These are phyloP conservation scores for Nyctereutes procyonoides DNA, from an alignment of 2,113 vertebrate species.

Conservation along the genomic window DNA sequence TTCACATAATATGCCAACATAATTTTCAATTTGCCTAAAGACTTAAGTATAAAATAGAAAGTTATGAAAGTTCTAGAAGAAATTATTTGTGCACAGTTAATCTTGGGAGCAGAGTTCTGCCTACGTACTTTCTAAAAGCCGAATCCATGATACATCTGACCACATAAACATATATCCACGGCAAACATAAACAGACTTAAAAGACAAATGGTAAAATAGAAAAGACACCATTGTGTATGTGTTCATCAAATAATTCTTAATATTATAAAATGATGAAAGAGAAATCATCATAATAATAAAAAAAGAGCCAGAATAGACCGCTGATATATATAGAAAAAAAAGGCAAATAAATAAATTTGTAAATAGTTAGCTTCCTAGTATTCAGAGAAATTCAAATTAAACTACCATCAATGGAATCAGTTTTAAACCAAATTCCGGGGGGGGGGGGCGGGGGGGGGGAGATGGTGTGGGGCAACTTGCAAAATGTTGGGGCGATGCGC, in stretches of 20 bases:
- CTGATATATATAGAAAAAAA: background rate
- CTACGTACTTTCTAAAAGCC: background rate
- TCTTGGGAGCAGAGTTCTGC: background rate
- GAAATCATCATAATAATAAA: background rate
- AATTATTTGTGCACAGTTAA: background rate
- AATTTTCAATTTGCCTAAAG: conserved; percentile 22
- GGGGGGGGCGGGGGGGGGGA: too few species aligned
- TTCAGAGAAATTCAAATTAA: background rate
- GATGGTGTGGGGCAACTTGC: background rate
- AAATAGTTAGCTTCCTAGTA: background rate
- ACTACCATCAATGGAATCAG: background rate
- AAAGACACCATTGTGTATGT: background rate
- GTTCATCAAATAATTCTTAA: conserved; percentile 22
- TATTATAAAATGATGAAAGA: conserved; percentile 31
- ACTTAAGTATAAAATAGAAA: background rate
- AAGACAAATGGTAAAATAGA: background rate
- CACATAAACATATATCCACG: background rate
- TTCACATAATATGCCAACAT: background rate
- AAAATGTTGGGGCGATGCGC: background rate
- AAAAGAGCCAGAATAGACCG: background rate
- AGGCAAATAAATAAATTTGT: background rate
- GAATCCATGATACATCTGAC: background rate
- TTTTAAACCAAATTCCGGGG: background rate
- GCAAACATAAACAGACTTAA: background rate
- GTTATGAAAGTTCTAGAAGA: background rate